Evolutionary conservation across 1,140 invertebrate species (phyloP), one percentile per base, ranked within the genome.

Genomic region (Bombus confusus): DNA sequence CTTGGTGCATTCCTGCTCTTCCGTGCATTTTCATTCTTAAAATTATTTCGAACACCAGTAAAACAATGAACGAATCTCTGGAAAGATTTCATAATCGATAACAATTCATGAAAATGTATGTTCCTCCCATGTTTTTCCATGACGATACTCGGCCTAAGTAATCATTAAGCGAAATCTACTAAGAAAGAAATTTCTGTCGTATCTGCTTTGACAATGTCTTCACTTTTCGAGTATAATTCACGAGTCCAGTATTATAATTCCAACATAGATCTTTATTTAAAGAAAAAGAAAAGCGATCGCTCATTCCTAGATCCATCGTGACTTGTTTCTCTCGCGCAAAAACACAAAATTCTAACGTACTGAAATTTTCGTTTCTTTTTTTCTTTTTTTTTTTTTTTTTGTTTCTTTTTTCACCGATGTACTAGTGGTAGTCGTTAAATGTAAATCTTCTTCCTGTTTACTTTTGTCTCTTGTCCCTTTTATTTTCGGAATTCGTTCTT

Each of bases 81-180:
- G 15, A 22, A 69, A 37, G 22, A 8, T 74, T 34, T 43, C 3
- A n/a, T 39, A 31, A 66, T 66, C 62, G 62, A 18, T 64, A 6
- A 6, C n/a, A 31, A 31, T 64, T 31, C 15, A 31, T 72, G 8
- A 22, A 80, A 68, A 41, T n/a, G 5, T 62, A 41, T 1, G 13
- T 64, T 22, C 6, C 31, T 37, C 15, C 0, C 18, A 52, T n/a
- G 1, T 37, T 80, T 37, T 9, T n/a, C 66, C 52, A 72, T 59
- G 68, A 85, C 74, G 13, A 52, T 13, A 77, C 41, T 52, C 68
- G 83, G 77, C 73, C 77, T 85, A 84, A 59, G n/a, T 59, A n/a
- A 39, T 68, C 34, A 31, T 22, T 43, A 1, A 31, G 37, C 10
- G 41, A 41, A 25, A 71, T 22, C 1, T 25, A 2, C 57, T 47